Percentiles rank a stretch among this genome's conserved stretches.
phyloP scores from a whole-genome alignment of 2,113 vertebrate genomes.

The Orthonyx spaldingii region DNA sequence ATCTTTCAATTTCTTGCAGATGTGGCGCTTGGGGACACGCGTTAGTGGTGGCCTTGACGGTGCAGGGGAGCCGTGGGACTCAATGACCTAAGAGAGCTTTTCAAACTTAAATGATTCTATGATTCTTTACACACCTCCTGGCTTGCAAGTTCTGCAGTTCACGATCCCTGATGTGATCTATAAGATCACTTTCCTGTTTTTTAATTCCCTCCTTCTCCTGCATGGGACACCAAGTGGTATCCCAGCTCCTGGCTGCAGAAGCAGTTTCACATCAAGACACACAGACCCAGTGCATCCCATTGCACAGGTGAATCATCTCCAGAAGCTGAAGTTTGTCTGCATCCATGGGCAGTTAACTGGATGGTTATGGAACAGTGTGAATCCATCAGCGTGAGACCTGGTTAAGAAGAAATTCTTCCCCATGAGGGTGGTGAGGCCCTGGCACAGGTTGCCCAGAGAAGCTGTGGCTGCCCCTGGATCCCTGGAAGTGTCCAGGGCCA shows the following conservation, averaged over 20 bases:
- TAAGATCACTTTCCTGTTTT: accelerated
- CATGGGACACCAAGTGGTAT: neutral
- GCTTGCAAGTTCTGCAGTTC: neutral
- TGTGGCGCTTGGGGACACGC: neutral
- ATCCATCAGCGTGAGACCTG: neutral
- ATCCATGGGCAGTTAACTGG: neutral
- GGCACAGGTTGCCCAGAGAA: neutral
- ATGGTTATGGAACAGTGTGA: neutral
- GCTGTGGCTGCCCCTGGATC: neutral
- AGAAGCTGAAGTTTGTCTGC: neutral
- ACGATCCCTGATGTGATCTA: neutral
- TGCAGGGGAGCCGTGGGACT: neutral
- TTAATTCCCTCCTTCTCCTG: neutral
- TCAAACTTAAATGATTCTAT: neutral
- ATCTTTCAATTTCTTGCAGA: neutral
- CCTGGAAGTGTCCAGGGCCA: neutral
- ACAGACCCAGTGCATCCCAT: neutral
- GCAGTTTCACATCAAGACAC: neutral
- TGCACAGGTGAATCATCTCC: neutral
- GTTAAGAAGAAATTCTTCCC: neutral
- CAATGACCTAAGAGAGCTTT: neutral
- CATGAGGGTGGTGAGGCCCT: neutral
- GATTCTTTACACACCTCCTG: neutral
- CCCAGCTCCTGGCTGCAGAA: neutral
- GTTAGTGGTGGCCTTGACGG: neutral